These are phyloP conservation scores for Apostichopus parvimensis DNA, from an alignment of 35 echinoderm and acorn worm genomes.

Conservation along the genomic window DNA sequence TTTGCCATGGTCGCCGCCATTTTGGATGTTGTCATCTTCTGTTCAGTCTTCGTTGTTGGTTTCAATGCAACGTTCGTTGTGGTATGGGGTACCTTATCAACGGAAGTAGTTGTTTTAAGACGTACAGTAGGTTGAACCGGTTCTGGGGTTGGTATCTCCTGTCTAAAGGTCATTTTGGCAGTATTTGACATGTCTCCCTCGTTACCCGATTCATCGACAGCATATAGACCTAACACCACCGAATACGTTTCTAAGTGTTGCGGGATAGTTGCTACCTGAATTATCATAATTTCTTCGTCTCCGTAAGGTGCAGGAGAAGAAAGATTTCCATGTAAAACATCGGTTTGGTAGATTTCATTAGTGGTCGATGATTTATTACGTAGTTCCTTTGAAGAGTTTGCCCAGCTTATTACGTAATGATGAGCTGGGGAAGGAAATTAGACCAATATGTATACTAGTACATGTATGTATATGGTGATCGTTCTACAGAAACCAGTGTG, in stretches of 20 bases:
- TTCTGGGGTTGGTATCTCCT: background rate
- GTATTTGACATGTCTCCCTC: conserved; percentile 9
- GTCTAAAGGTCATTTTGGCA: background rate
- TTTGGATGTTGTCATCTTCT: too few species aligned
- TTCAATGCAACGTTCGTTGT: too few species aligned
- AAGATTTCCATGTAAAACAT: conserved; percentile 14
- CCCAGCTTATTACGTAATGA: background rate
- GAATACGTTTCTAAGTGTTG: background rate
- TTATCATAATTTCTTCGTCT: background rate
- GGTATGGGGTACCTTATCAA: too few species aligned
- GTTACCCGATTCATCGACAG: conserved; percentile 17
- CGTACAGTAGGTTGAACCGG: background rate
- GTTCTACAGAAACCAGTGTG: too few species aligned
- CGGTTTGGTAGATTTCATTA: background rate
- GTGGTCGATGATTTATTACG: background rate
- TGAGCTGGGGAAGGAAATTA: background rate
- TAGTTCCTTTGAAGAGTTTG: background rate
- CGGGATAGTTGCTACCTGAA: background rate
- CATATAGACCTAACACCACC: background rate
- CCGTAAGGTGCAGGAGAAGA: background rate
- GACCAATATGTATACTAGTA: too few species aligned
- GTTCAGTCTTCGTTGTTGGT: too few species aligned
- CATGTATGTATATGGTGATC: too few species aligned
- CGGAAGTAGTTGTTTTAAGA: too few species aligned
- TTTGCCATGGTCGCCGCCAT: too few species aligned